Evolutionary conservation across 2,888 invertebrate species (phyloP).

Genomic region (Dichetophora obliterata): DNA sequence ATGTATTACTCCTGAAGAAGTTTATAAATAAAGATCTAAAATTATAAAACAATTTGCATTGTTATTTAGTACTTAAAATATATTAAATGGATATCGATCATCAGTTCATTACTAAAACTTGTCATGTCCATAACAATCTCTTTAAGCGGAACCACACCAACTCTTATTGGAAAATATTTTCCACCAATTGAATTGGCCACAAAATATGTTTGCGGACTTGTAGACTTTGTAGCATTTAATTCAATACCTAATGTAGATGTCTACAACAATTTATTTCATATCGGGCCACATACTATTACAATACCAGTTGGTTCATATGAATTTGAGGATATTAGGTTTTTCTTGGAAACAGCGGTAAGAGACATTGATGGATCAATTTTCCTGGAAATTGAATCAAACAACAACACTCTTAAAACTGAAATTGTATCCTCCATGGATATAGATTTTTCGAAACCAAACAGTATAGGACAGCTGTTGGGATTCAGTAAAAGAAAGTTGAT

Average conservation of each 20-base stretch:
- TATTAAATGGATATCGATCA: too few relatives aligned
- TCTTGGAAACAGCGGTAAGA: neutral
- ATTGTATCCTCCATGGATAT: too few relatives aligned
- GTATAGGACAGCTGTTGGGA: too few relatives aligned
- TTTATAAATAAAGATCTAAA: neutral
- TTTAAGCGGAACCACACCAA: slow-evolving; percentile 46
- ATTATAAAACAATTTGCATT: neutral
- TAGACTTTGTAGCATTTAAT: slow-evolving; percentile 54
- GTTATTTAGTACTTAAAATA: neutral
- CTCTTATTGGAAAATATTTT: slow-evolving; percentile 46
- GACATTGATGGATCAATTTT: slow-evolving; percentile 12
- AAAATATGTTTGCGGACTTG: slow-evolving; percentile 45
- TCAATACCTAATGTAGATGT: slow-evolving; percentile 26
- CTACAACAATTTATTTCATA: slow-evolving; percentile 58
- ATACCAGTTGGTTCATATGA: slow-evolving; percentile 60
- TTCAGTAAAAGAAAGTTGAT: too few relatives aligned
- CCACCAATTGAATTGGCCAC: slow-evolving; percentile 40
- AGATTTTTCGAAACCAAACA: neutral
- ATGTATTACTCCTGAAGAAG: neutral
- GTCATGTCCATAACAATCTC: slow-evolving; percentile 21
- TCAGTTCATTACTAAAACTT: neutral
- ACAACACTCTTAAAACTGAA: too few relatives aligned
- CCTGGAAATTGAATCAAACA: too few relatives aligned
- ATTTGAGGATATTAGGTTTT: slow-evolving; percentile 53
- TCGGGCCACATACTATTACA: slow-evolving; percentile 47